phyloP scores from a whole-genome alignment of 2,888 invertebrate species.

The Salticus scenicus region DNA sequence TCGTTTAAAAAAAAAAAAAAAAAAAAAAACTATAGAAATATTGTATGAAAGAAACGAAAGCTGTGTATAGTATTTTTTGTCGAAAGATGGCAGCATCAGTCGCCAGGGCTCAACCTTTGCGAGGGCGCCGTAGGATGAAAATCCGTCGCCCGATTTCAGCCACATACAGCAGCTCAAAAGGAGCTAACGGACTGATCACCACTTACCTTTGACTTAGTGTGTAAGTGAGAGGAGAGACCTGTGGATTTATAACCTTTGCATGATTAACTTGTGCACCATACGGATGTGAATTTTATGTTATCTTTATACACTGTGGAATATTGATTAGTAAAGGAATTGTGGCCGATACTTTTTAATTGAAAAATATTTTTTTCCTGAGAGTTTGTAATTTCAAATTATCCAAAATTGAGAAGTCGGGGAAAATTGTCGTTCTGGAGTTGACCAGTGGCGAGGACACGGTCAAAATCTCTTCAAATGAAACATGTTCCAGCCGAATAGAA shows the following conservation, averaged over 20 bases:
- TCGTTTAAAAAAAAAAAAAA: too few species aligned
- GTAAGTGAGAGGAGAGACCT: constrained; percentile 44
- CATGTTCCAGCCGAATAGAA: constrained; percentile 60
- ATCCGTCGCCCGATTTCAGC: constrained; percentile 19
- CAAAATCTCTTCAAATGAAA: constrained; percentile 57
- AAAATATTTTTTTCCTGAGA: neutral
- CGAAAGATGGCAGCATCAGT: constrained; percentile 61
- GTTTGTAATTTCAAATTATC: neutral
- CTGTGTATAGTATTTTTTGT: neutral
- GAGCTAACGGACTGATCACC: constrained; percentile 52
- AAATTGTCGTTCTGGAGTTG: constrained; percentile 66
- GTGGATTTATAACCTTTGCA: constrained; percentile 58
- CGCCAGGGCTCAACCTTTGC: neutral
- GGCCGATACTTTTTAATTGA: too few species aligned
- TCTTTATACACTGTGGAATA: neutral
- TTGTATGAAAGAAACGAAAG: too few species aligned
- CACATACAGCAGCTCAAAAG: constrained; percentile 53
- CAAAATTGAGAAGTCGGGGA: constrained; percentile 68
- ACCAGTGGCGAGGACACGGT: constrained; percentile 58
- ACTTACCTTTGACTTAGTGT: constrained; percentile 37
- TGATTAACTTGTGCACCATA: constrained; percentile 37
- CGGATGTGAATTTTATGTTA: constrained; percentile 32
- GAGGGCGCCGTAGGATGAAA: constrained; percentile 51
- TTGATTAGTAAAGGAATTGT: neutral
- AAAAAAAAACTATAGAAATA: too few species aligned